Evolutionary conservation across 2,797 vertebrate species (phyloP).

Genomic region (Lacerta viridis): DNA sequence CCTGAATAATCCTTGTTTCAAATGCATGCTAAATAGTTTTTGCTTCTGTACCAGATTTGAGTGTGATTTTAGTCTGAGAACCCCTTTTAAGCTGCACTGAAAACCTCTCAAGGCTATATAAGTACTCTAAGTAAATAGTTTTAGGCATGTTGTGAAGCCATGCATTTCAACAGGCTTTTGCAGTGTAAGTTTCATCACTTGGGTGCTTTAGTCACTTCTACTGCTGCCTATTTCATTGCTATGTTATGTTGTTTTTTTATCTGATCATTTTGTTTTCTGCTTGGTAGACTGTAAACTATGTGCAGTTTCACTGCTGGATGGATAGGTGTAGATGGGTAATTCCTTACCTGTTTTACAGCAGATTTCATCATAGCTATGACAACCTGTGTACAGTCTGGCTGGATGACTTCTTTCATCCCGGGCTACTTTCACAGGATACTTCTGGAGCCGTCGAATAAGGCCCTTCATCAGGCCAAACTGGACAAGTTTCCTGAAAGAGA

Average conservation of each 20-base stretch:
- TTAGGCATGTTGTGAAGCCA: neutral
- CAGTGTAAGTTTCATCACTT: neutral
- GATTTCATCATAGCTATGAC: slow-evolving; percentile 98
- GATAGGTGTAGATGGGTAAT: neutral
- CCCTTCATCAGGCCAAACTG: slow-evolving; percentile 97
- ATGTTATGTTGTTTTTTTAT: neutral
- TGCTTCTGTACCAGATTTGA: neutral
- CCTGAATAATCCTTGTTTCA: neutral
- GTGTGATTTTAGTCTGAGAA: neutral
- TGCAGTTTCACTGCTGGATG: neutral
- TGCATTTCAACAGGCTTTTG: neutral
- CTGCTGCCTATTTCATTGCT: neutral
- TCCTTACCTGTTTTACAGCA: slow-evolving; percentile 95
- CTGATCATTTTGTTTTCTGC: neutral
- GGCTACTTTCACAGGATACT: slow-evolving; percentile 93
- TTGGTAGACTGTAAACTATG: neutral
- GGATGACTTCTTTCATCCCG: slow-evolving; percentile 90
- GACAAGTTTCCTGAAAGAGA: slow-evolving; percentile 88
- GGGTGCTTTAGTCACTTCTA: neutral
- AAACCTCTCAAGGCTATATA: neutral
- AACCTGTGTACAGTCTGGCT: slow-evolving; percentile 93
- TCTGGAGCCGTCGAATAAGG: slow-evolving; percentile 94
- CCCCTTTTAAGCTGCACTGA: neutral
- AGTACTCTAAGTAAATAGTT: neutral
- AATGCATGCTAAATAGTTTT: neutral